Conservation (phyloP, 2,113 vertebrate genomes). For the Coturnix japonica region DNA sequence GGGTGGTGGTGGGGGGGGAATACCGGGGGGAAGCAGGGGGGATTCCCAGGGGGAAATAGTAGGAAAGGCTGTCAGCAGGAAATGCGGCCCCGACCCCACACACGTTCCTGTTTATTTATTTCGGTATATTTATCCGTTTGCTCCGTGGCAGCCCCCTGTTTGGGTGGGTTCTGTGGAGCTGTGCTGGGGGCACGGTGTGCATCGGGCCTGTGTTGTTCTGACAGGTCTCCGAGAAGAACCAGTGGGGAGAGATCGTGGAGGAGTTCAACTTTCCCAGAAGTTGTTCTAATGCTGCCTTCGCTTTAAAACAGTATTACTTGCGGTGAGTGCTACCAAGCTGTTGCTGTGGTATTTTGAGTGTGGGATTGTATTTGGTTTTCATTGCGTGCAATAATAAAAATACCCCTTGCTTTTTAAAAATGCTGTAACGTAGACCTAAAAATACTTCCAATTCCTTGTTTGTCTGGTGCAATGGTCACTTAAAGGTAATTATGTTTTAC, state of each 20-base stretch:
- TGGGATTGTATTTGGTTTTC: constrained; percentile 40
- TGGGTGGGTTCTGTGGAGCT: constrained; percentile 36
- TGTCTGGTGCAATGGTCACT: background rate
- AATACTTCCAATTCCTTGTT: constrained; percentile 14
- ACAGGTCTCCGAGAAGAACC: constrained; percentile 98
- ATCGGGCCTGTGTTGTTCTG: constrained; percentile 77
- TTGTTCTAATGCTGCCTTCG: constrained; percentile 99
- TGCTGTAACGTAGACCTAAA: background rate
- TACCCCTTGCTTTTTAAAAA: constrained; percentile 28
- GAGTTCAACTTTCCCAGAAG: constrained; percentile 98
- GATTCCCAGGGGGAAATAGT: background rate
- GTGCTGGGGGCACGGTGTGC: constrained; percentile 43
- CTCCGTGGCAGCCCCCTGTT: constrained; percentile 54
- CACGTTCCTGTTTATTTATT: background rate
- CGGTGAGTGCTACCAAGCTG: constrained; percentile 88
- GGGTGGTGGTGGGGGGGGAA: background rate
- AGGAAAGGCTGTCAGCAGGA: constrained; percentile 32
- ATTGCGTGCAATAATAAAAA: constrained; percentile 28
- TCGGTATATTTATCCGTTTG: constrained; percentile 51
- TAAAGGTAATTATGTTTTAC: constrained; percentile 29
- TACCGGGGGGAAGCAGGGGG: background rate
- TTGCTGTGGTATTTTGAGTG: constrained; percentile 64
- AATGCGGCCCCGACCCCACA: constrained; percentile 2
- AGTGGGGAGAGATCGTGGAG: constrained; percentile 96
- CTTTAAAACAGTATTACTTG: constrained; percentile 99